A percentile compares a stretch with the other conserved stretches of the same genome.
These are phyloP conservation scores for Romanogobio albipinnatus DNA, from an alignment of 2,113 vertebrate species.

Conservation along the genomic window DNA sequence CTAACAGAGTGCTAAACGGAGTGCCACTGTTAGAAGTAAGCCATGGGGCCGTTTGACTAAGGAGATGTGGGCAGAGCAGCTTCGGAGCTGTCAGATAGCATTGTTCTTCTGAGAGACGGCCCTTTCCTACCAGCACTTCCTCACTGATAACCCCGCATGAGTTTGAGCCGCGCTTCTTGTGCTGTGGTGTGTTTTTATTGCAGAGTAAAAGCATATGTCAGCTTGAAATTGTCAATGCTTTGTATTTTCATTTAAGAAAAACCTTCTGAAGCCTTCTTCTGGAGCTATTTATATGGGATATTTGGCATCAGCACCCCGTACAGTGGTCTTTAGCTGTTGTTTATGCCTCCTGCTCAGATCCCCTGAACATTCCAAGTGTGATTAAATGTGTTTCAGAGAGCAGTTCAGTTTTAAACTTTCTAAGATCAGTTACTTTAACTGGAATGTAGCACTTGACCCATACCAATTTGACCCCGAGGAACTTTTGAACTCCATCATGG, in stretches of 20 bases:
- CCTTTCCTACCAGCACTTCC: constrained; percentile 56
- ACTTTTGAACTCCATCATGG: not conserved
- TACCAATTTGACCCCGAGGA: not conserved
- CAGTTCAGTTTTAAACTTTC: not conserved
- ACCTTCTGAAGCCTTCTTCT: not conserved
- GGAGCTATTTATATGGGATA: constrained; percentile 22
- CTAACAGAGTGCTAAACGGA: not conserved
- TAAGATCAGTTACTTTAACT: not conserved
- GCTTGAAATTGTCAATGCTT: not conserved
- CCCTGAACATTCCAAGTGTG: constrained; percentile 36
- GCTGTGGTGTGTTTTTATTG: not conserved
- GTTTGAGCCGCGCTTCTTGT: constrained; percentile 13
- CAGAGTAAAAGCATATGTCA: not conserved
- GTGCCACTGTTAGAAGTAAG: constrained; percentile 21
- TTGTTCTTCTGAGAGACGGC: constrained; percentile 56
- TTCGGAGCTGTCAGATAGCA: constrained; percentile 52
- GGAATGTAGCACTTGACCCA: constrained; percentile 13
- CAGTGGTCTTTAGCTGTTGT: constrained; percentile 16
- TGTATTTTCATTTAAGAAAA: not conserved
- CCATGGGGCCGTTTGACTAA: not conserved
- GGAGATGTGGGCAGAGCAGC: constrained; percentile 38
- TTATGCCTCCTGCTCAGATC: constrained; percentile 19
- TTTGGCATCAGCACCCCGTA: constrained; percentile 17
- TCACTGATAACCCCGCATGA: constrained; percentile 47
- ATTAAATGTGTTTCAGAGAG: constrained; percentile 22